Percentiles rank a stretch among this genome's conserved stretches.
These are phyloP conservation scores for Cantharis lateralis DNA, from an alignment of 2,888 invertebrate species.

Conservation along the genomic window DNA sequence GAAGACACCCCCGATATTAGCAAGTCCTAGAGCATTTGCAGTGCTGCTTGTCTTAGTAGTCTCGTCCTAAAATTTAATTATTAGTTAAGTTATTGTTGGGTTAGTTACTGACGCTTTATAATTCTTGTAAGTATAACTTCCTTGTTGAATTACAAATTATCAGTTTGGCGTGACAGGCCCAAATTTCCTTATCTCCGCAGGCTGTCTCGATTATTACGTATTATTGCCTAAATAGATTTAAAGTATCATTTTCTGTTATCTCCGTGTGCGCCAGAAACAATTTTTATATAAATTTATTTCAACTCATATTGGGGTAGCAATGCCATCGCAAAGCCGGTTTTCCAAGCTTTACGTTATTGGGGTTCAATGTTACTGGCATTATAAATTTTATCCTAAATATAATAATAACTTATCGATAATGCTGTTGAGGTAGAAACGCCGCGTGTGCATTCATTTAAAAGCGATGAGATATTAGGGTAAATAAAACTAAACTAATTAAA, in stretches of 20 bases:
- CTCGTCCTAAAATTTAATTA: conserved; percentile 67
- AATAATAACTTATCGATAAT: too few species aligned
- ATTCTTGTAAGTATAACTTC: not conserved
- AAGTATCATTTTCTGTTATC: not conserved
- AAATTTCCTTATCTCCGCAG: not conserved
- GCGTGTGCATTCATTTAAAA: too few species aligned
- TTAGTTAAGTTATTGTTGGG: conserved; percentile 3
- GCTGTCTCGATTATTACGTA: not conserved
- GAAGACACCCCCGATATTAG: conserved; percentile 95
- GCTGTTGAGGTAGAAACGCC: too few species aligned
- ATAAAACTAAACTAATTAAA: too few species aligned
- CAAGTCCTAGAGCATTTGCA: conserved; percentile 88
- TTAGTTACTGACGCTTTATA: not conserved
- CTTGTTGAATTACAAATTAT: not conserved
- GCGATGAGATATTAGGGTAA: too few species aligned
- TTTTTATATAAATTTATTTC: too few species aligned
- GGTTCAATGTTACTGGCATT: too few species aligned
- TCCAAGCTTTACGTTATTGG: too few species aligned
- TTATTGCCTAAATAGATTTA: not conserved
- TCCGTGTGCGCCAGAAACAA: too few species aligned
- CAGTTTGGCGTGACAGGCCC: not conserved
- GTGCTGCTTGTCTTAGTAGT: conserved; percentile 84
- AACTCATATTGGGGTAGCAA: too few species aligned
- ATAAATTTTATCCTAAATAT: too few species aligned
- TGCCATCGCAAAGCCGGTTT: too few species aligned